A percentile compares a stretch with the other conserved stretches of the same genome.
Evolutionary conservation across 2,888 invertebrate species (phyloP).

Genomic region (Dryococelus australis): DNA sequence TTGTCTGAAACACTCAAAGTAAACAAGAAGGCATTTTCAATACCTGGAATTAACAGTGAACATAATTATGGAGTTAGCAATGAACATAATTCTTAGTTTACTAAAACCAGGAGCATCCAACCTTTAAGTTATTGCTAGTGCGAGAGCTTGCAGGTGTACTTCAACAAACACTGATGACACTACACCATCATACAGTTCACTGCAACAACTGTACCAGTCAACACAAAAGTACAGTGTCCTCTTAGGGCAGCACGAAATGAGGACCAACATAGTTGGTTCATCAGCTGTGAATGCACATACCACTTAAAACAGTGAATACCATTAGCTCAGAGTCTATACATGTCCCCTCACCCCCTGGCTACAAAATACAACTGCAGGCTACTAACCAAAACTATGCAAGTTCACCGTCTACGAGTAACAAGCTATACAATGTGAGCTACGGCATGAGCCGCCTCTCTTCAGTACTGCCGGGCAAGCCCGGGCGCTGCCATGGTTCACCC

Average conservation of each 20-base stretch:
- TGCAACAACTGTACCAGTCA: not conserved
- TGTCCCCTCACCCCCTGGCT: not conserved
- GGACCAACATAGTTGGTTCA: not conserved
- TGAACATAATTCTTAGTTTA: too few species aligned
- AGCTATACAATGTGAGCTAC: not conserved
- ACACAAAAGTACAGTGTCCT: not conserved
- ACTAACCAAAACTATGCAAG: not conserved
- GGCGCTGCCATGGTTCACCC: not conserved
- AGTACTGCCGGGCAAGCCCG: not conserved
- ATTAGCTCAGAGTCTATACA: not conserved
- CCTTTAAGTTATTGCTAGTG: too few species aligned
- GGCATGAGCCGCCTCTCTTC: not conserved
- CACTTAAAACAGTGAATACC: not conserved
- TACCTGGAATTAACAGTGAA: too few species aligned
- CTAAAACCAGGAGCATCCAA: too few species aligned
- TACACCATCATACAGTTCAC: not conserved
- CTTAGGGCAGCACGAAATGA: not conserved
- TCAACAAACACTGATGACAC: not conserved
- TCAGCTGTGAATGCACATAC: not conserved
- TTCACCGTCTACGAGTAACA: not conserved
- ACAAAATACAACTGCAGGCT: constrained; percentile 3
- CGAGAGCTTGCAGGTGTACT: not conserved
- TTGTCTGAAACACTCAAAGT: too few species aligned
- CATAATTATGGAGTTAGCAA: too few species aligned
- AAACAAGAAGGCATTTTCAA: too few species aligned